phyloP scores from a whole-genome alignment of 2,113 vertebrate genomes.

The Pungitius pungitius region DNA sequence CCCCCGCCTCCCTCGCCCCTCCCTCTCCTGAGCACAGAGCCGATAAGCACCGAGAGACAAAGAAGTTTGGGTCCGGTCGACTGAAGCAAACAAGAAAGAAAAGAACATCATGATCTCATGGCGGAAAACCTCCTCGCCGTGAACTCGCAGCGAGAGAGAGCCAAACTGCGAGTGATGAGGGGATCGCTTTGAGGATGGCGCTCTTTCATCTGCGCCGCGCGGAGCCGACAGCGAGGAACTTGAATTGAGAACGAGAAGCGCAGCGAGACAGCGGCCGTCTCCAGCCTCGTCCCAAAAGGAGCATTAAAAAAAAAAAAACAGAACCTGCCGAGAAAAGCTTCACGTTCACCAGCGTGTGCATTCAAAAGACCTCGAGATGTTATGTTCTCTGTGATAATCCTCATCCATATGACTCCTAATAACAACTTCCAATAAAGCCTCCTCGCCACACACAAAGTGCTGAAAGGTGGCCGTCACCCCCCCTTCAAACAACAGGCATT shows the following conservation, averaged over 20 bases:
- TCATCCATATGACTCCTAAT: background rate
- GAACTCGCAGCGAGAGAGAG: slow-evolving; percentile 44
- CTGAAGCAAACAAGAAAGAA: slow-evolving; percentile 4
- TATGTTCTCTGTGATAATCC: slow-evolving; percentile 26
- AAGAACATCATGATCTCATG: slow-evolving; percentile 61
- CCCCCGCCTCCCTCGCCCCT: background rate
- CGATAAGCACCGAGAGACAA: slow-evolving; percentile 65
- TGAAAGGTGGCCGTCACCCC: slow-evolving; percentile 56
- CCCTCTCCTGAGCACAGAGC: slow-evolving; percentile 4
- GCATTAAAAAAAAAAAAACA: slow-evolving; percentile 26
- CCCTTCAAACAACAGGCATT: slow-evolving; percentile 66
- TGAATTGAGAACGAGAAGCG: slow-evolving; percentile 47
- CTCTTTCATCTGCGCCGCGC: slow-evolving; percentile 71
- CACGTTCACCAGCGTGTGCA: background rate
- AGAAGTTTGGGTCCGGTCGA: slow-evolving; percentile 30
- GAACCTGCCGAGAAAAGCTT: slow-evolving; percentile 48
- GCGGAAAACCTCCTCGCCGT: slow-evolving; percentile 56
- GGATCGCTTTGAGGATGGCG: slow-evolving; percentile 68
- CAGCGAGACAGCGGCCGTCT: slow-evolving; percentile 60
- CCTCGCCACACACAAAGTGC: slow-evolving; percentile 6
- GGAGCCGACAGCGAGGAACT: slow-evolving; percentile 68
- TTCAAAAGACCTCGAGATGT: slow-evolving; percentile 27
- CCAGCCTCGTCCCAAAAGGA: slow-evolving; percentile 64
- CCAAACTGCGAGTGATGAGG: slow-evolving; percentile 61
- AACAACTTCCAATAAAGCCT: slow-evolving; percentile 13